Percentiles rank a stretch among this genome's conserved stretches.
These are phyloP conservation scores for Aplysia californica DNA, from an alignment of 1,140 invertebrate genomes.

Conservation along the genomic window DNA sequence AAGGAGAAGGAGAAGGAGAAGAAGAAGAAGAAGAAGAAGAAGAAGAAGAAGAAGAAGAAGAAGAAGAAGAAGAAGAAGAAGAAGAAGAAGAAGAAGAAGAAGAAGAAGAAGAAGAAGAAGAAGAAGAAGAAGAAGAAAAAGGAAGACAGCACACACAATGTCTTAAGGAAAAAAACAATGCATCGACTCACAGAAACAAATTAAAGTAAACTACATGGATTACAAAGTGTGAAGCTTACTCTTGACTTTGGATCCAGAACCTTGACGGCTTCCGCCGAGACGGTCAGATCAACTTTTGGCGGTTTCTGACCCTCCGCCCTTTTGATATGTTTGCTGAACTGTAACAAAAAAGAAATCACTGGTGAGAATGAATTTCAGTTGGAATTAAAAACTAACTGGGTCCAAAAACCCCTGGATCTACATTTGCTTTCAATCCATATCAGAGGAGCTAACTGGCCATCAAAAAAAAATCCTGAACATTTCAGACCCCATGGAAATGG, in stretches of 20 bases:
- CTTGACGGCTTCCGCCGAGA: slow-evolving; percentile 94
- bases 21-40: background rate
- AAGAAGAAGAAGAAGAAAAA: background rate
- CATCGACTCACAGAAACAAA: too few relatives aligned
- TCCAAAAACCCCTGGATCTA: too few relatives aligned
- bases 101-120: background rate
- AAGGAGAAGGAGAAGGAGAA: background rate
- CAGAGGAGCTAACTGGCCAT: too few relatives aligned
- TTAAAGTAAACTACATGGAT: too few relatives aligned
- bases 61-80: background rate
- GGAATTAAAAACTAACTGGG: too few relatives aligned
- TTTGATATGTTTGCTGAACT: slow-evolving; percentile 90
- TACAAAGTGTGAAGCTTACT: too few relatives aligned
- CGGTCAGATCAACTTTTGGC: slow-evolving; percentile 90
- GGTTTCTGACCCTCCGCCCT: slow-evolving; percentile 93
- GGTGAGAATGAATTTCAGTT: background rate
- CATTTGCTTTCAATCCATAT: too few relatives aligned
- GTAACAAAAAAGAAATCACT: slow-evolving; percentile 34
- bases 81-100: background rate
- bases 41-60: too few relatives aligned
- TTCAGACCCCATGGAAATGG: too few relatives aligned
- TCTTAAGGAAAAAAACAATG: background rate
- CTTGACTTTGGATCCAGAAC: slow-evolving; percentile 85
- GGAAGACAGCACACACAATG: background rate
- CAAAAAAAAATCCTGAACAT: too few relatives aligned